Evolutionary conservation across 2,113 vertebrate genomes (phyloP).

Genomic region (Perca flavescens): DNA sequence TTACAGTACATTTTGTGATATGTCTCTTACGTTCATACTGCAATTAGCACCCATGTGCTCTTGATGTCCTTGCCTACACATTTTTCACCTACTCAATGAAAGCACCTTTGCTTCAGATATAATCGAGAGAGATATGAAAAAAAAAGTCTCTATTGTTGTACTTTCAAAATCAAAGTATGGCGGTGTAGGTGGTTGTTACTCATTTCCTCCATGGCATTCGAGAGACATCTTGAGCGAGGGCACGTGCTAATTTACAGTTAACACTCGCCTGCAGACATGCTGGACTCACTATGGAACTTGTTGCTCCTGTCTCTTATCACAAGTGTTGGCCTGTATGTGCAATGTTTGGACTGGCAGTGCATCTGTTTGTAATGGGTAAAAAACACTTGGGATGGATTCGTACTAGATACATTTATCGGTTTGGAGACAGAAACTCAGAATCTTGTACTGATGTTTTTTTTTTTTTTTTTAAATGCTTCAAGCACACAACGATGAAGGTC

Average conservation of each 20-base stretch:
- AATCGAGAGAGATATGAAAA: conserved; percentile 42
- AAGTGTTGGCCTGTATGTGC: conserved; percentile 75
- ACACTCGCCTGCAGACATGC: conserved; percentile 56
- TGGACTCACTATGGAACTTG: conserved; percentile 44
- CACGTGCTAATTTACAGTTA: conserved; percentile 56
- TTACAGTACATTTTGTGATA: conserved; percentile 73
- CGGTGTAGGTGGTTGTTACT: conserved; percentile 59
- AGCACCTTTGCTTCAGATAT: conserved; percentile 63
- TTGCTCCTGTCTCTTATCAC: conserved; percentile 62
- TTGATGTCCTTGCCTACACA: conserved; percentile 28
- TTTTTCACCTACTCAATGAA: conserved; percentile 38
- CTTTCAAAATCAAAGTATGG: conserved; percentile 50
- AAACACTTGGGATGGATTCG: conserved; percentile 35
- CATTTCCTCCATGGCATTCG: conserved; percentile 42
- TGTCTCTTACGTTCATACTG: conserved; percentile 61
- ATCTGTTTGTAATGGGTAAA: conserved; percentile 54
- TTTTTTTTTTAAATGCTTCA: conserved; percentile 36
- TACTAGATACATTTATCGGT: conserved; percentile 24
- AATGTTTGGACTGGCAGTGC: conserved; percentile 77
- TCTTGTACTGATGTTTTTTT: conserved; percentile 5
- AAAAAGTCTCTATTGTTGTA: conserved; percentile 37
- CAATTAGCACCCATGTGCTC: conserved; percentile 62
- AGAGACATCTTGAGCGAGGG: conserved; percentile 67
- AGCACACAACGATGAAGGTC: conserved; percentile 61
- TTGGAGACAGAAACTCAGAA: conserved; percentile 28